Percentiles rank a stretch among this genome's conserved stretches.
phyloP scores from a whole-genome alignment of 2,113 vertebrate genomes.

The Passer montanus region DNA sequence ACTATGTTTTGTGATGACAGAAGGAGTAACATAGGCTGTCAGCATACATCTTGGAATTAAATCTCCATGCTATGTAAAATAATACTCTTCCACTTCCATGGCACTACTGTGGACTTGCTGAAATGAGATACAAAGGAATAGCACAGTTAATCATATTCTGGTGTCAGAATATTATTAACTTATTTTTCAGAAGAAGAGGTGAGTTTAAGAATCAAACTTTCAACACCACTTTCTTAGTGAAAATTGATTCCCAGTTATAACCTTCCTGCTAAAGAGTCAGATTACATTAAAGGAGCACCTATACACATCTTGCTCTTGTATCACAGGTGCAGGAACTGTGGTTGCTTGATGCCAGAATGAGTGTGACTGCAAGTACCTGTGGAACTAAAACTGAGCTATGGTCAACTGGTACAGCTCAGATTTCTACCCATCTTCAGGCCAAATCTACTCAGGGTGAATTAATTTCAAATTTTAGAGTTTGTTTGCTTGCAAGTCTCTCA shows the following conservation, averaged over 20 bases:
- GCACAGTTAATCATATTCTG: not conserved
- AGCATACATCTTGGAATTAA: not conserved
- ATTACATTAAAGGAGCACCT: not conserved
- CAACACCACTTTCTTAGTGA: not conserved
- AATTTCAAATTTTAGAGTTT: not conserved
- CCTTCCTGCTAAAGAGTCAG: not conserved
- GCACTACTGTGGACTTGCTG: not conserved
- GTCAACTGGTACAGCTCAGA: not conserved
- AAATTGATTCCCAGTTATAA: not conserved
- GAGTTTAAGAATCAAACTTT: not conserved
- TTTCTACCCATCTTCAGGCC: not conserved
- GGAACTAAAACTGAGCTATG: rapidly evolving
- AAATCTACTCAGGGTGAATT: not conserved
- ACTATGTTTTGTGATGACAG: not conserved
- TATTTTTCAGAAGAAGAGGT: not conserved
- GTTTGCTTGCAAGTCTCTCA: not conserved
- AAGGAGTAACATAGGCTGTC: not conserved
- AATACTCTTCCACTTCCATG: not conserved
- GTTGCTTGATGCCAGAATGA: not conserved
- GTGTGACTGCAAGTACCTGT: not conserved
- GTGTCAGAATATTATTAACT: not conserved
- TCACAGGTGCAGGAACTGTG: not conserved
- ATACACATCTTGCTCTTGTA: not conserved
- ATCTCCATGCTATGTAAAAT: not conserved
- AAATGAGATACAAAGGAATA: not conserved